These are phyloP conservation scores for Acleris emargana DNA, from an alignment of 2,888 invertebrate genomes.

Conservation along the genomic window DNA sequence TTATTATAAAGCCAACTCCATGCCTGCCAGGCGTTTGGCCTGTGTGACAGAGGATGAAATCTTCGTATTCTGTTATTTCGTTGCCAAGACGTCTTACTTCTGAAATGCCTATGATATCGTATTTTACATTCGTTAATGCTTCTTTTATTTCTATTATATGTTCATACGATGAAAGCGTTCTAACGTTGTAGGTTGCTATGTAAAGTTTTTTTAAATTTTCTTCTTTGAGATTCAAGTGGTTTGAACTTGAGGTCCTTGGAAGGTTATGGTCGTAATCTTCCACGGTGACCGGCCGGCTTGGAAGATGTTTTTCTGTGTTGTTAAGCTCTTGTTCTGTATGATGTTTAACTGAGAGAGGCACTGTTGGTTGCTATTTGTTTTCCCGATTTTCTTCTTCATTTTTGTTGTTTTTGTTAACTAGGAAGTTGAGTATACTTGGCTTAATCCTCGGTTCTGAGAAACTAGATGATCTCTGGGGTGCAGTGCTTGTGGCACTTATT, in stretches of 20 bases:
- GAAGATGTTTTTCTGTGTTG: constrained; percentile 25
- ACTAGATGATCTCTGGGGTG: neutral
- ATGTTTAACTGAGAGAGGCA: constrained; percentile 16
- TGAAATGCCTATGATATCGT: constrained; percentile 42
- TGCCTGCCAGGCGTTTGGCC: constrained; percentile 41
- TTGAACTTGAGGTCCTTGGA: constrained; percentile 18
- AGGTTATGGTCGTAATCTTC: constrained; percentile 38
- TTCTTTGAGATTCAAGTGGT: neutral
- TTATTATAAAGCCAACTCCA: constrained; percentile 47
- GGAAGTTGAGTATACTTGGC: constrained; percentile 16
- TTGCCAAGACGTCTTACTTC: constrained; percentile 41
- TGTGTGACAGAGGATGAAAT: constrained; percentile 42
- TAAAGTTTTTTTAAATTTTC: neutral
- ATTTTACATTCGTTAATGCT: constrained; percentile 38
- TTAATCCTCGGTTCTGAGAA: constrained; percentile 1
- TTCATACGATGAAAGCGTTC: constrained; percentile 24
- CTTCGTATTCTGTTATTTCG: constrained; percentile 43
- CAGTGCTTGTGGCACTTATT: too few species aligned
- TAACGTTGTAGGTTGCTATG: constrained; percentile 39
- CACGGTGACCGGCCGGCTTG: constrained; percentile 40
- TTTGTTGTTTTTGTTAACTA: constrained; percentile 4
- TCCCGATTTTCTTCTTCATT: constrained; percentile 25
- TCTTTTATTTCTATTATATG: neutral
- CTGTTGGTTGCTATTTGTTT: constrained; percentile 10
- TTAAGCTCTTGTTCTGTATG: constrained; percentile 6